Evolutionary conservation across 37 sponge, comb jelly and placozoan genomes (phyloP), one percentile per base, ranked within the genome.

Genomic region (Theonella swinhoei): DNA sequence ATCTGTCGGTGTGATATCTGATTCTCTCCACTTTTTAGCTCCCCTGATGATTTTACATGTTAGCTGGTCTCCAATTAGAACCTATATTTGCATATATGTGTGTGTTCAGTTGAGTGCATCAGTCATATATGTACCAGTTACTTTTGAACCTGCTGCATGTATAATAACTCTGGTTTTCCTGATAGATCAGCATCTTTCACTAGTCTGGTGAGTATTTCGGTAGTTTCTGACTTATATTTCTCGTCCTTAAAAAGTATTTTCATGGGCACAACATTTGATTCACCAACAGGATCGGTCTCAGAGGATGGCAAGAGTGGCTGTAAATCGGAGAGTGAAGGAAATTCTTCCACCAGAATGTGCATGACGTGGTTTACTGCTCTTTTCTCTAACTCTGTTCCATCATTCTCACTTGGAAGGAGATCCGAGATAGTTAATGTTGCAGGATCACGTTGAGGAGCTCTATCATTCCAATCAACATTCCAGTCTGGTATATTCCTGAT

Each of bases 61-160:
- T 58, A 70, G 54, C 58, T 82, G 83, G 41, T 82, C 83, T 61
- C 83, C 83, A 26, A 82, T 23, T 58, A 76, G 28, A 32, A 82
- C 31, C 64, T 70, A 32, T 19, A 67, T 39, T 30, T n/a, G n/a
- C n/a, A n/a, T n/a, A n/a, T n/a, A n/a, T n/a, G n/a, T n/a, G n/a
- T n/a, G 22, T n/a, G 14, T n/a, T 68, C 14, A 17, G 29, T n/a
- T n/a, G 70, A n/a, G n/a, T n/a, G n/a, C 61, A n/a, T n/a, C n/a
- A n/a, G n/a, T n/a, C n/a, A n/a, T n/a, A n/a, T n/a, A n/a, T n/a
- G n/a, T n/a, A n/a, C n/a, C n/a, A n/a, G n/a, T n/a, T n/a, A n/a
- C n/a, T n/a, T n/a, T n/a, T n/a, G n/a, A n/a, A n/a, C n/a, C n/a
- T n/a, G n/a, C n/a, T n/a, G n/a, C n/a, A n/a, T n/a, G n/a, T n/a